Conservation (phyloP, 2,113 vertebrate species). For the Gyps fulvus region DNA sequence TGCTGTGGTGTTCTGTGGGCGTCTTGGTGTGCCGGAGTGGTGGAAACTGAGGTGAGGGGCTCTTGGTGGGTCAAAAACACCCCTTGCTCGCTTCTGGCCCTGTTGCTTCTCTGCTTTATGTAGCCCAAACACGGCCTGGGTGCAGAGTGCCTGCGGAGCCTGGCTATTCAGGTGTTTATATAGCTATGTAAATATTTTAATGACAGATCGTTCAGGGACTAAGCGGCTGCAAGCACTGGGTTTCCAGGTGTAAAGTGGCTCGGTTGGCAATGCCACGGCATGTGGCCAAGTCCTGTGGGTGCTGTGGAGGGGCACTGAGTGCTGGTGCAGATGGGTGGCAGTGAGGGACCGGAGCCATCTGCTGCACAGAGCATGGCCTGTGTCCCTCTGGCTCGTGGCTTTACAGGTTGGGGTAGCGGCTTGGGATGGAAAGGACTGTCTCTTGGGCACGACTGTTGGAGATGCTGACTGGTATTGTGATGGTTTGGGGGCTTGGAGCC, state of each 20-base stretch:
- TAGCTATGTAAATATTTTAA: background rate
- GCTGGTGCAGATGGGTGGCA: rapidly evolving
- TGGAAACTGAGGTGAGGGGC: background rate
- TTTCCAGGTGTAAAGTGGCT: background rate
- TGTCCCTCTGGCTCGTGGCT: rapidly evolving
- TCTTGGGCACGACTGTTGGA: background rate
- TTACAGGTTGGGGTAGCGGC: background rate
- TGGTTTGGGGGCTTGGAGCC: background rate
- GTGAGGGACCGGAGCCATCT: background rate
- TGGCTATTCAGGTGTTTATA: background rate
- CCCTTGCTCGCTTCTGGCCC: background rate
- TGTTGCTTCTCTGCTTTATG: rapidly evolving
- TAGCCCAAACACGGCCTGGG: rapidly evolving
- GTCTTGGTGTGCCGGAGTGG: rapidly evolving
- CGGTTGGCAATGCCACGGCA: background rate
- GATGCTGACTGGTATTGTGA: background rate
- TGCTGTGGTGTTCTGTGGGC: rapidly evolving
- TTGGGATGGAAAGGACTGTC: background rate
- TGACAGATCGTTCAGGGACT: background rate
- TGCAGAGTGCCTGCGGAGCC: too few species aligned
- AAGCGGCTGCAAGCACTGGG: background rate
- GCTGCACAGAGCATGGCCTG: rapidly evolving
- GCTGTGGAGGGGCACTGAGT: background rate
- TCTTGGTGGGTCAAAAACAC: rapidly evolving
- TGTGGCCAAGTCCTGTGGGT: background rate